Conservation (phyloP, 2,113 vertebrate species). For the Acinonyx jubatus region DNA sequence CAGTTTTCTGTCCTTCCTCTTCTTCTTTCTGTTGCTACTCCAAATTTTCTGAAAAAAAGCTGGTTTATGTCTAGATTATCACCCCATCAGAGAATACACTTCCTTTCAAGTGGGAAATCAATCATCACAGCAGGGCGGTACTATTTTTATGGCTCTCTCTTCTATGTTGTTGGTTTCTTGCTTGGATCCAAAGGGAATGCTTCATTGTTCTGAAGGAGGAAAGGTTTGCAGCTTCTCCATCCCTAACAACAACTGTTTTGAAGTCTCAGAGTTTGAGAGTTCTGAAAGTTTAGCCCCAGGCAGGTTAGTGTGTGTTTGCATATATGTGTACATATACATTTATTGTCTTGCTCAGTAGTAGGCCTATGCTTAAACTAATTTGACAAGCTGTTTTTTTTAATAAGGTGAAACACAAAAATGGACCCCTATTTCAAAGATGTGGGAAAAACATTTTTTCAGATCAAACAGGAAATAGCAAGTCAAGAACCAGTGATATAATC, state of each 20-base stretch:
- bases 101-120: slow-evolving; percentile 29
- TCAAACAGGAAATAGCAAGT: background rate
- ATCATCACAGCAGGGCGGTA: background rate
- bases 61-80: background rate
- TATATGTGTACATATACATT: background rate
- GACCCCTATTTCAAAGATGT: background rate
- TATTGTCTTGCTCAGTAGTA: background rate
- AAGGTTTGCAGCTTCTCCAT: background rate
- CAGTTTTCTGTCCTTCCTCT: background rate
- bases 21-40: background rate
- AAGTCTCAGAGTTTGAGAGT: background rate
- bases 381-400: slow-evolving; percentile 4
- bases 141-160: background rate
- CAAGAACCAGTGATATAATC: background rate
- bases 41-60: background rate
- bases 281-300: background rate
- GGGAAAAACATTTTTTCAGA: background rate
- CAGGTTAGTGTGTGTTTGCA: background rate
- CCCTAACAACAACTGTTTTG: background rate
- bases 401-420: background rate
- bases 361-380: background rate
- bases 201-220: background rate
- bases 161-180: background rate
- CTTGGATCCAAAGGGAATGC: background rate
- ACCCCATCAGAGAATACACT: background rate